Base-by-base conservation (phyloP, 2,888 invertebrate genomes). In the Brassicogethes aeneus region DNA sequence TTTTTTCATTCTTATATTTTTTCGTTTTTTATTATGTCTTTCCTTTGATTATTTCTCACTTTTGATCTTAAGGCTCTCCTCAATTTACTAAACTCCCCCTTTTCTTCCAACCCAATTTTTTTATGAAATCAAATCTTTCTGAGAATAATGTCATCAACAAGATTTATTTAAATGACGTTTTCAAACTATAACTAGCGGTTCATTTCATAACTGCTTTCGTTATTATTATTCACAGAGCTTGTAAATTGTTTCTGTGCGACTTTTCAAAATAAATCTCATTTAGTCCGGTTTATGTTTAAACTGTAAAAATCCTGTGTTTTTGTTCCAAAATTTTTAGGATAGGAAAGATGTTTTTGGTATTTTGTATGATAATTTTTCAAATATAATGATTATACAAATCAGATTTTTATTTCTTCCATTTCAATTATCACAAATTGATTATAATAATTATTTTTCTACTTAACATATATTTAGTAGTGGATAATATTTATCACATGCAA, bases 51-150 rank as follows among this genome's bases (percentile, higher is more conserved):
- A 43, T 64, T 60, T 46, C 51, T 57, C 2, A 66, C 55, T 57
- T 68, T 69, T 3, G 60, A 53, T 50, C 52, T 83, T 2, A 85
- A 61, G 58, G 79, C 75, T 42, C 76, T 71, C 53, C 83, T 73
- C 39, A 79, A 71, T 54, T 76, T 73, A 37, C 52, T 48, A 46
- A 73, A 71, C 16, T 66, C 60, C 13, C 44, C 46, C 5, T 71
- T 70, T 15, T 54, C 61, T 41, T 66, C 65, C 30, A 65, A 59
- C 55, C 58, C 62, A 30, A 65, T 50, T 48, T 66, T 70, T 41
- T 69, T 46, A 85, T 79, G 66, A 82, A 85, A 45, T 75, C 70
- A 44, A 77, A 61, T 1, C 82, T 84, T 43, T 85, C 85, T 85
- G 40, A 72, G 42, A 48, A 45, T 34, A 45, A n/a, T 5, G 5